These are phyloP conservation scores for Cylas formicarius DNA, from an alignment of 1,140 invertebrate genomes.

Conservation along the genomic window DNA sequence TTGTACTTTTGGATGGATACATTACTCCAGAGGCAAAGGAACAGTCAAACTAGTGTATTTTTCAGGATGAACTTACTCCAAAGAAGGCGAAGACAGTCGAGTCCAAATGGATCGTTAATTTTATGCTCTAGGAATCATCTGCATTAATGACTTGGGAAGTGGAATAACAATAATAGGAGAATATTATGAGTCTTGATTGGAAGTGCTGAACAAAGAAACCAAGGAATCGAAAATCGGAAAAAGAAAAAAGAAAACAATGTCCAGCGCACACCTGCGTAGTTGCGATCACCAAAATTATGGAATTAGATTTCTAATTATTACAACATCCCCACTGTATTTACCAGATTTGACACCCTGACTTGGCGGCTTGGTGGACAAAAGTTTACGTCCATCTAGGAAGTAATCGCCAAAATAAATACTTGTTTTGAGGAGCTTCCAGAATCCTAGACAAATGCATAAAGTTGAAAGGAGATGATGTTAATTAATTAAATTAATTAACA, in stretches of 20 bases:
- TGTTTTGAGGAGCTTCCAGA: too few relatives aligned
- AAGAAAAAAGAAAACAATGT: conserved; percentile 1
- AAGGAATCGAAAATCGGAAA: background rate
- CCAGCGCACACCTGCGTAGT: background rate
- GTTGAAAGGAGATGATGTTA: too few relatives aligned
- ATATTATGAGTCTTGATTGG: conserved; percentile 12
- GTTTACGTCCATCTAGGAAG: too few relatives aligned
- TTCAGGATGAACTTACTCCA: background rate
- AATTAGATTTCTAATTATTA: too few relatives aligned
- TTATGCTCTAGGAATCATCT: background rate
- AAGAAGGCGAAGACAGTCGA: background rate
- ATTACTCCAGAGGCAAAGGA: too few relatives aligned
- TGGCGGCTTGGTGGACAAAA: too few relatives aligned
- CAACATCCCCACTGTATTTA: conserved; percentile 5
- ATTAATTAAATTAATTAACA: too few relatives aligned
- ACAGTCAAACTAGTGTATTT: background rate
- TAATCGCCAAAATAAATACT: too few relatives aligned
- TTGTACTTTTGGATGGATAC: too few relatives aligned
- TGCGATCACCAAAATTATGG: conserved; percentile 1
- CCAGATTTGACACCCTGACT: conserved; percentile 5
- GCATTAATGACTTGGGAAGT: conserved; percentile 2
- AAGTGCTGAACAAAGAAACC: background rate
- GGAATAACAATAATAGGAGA: conserved; percentile 2
- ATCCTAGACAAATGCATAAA: too few relatives aligned
- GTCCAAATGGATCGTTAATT: background rate